Base-by-base conservation (phyloP, 1,140 invertebrate species). In the Trichomalopsis sarcophagae region DNA sequence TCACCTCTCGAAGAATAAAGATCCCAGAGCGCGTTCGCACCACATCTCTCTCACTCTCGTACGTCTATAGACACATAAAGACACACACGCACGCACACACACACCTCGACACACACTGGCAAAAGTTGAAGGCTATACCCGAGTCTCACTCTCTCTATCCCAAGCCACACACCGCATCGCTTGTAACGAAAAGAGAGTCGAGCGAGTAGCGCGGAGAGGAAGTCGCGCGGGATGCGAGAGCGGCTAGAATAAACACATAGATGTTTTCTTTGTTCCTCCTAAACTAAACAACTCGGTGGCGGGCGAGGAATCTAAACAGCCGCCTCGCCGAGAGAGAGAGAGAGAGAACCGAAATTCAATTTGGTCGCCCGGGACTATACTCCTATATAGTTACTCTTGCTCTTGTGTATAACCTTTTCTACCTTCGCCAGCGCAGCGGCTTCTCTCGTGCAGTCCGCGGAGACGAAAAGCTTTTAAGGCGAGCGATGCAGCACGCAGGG, bases 241-340 rank as follows among this genome's bases (percentile, higher is more conserved):
- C 91, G 93, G 93, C 93, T 94, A 94, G 93, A 94, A 94, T 94
- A 94, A 94, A 94, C 93, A 94, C 94, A 93, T 93, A 92, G 93
- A 93, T 94, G 94, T 94, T 94, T 94, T 94, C 94, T 94, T 94
- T 94, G 93, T 94, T 94, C 93, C 92, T 94, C 55, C 94, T 93
- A 94, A 94, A 94, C 94, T 94, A 94, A 94, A 94, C 94, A 94
- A 93, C 93, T 81, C 85, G 81, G 84, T 93, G 92, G 91, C 93
- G 93, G 92, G 91, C 93, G 93, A 93, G 92, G 93, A 94, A 94
- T 94, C 93, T 94, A 94, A 94, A 94, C 94, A 94, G 81, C 81
- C 36, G 78, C 77, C 36, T 30, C 76, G 23, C 23, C 91, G 27
- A 27, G 27, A 27, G 27, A 27, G 27, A 27, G 91, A 91, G 92